These are phyloP conservation scores for Cyclophora albipunctata DNA, from an alignment of 2,888 invertebrate species.

Conservation along the genomic window DNA sequence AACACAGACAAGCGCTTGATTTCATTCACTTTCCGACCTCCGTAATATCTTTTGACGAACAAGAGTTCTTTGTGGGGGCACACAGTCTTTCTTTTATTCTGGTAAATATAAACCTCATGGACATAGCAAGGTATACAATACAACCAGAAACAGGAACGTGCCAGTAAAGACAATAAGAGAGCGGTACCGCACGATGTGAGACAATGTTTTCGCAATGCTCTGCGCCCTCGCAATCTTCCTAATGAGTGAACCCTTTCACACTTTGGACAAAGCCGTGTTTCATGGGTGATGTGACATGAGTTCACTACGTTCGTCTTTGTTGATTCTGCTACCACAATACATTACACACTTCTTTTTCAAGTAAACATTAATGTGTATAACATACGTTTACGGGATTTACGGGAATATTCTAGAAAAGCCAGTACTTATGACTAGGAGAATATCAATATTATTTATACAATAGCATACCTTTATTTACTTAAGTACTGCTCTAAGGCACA, in stretches of 20 bases:
- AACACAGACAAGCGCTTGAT: too few relatives aligned
- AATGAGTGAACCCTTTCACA: slow-evolving; percentile 75
- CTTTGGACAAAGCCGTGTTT: slow-evolving; percentile 66
- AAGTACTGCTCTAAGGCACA: too few relatives aligned
- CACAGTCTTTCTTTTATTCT: slow-evolving; percentile 47
- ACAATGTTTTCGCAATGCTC: slow-evolving; percentile 53
- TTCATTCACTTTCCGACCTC: too few relatives aligned
- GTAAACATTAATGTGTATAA: slow-evolving; percentile 3
- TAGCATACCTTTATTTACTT: too few relatives aligned
- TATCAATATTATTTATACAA: too few relatives aligned
- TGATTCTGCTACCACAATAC: slow-evolving; percentile 41
- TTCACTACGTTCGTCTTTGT: slow-evolving; percentile 58
- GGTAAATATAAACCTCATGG: slow-evolving; percentile 54
- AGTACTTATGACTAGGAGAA: too few relatives aligned
- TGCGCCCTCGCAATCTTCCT: slow-evolving; percentile 73
- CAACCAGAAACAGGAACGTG: slow-evolving; percentile 48
- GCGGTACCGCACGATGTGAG: slow-evolving; percentile 38
- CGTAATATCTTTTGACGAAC: too few relatives aligned
- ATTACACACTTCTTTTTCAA: slow-evolving; percentile 29
- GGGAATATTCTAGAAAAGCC: too few relatives aligned
- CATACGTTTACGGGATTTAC: too few relatives aligned
- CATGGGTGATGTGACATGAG: slow-evolving; percentile 66
- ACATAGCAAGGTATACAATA: slow-evolving; percentile 43
- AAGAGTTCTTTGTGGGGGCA: slow-evolving; percentile 37
- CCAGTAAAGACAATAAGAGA: slow-evolving; percentile 49